Base-by-base conservation (phyloP, 1,140 invertebrate genomes). In the Aphaenogaster floridana region DNA sequence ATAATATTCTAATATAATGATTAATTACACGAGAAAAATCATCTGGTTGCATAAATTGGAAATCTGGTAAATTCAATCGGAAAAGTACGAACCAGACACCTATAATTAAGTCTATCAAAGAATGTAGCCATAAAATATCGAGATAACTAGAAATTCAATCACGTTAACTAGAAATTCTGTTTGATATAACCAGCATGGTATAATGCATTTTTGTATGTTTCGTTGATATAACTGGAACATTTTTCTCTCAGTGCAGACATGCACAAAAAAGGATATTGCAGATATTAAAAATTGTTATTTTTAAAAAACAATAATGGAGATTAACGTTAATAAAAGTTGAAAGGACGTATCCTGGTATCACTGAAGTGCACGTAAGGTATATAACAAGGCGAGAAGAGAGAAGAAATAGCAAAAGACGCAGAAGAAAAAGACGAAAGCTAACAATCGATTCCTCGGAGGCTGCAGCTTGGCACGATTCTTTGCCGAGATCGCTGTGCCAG, bases 361-460 rank as follows among this genome's bases (percentile, higher is more conserved):
- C 5, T 48, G 7, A 77, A 45, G 15, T 63, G 39, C 54, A 48
- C 8, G 4, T 61, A n/a, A 79, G 6, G 28, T 28, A 34, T n/a
- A 68, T 42, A 80, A 68, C 28, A 42, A 66, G n/a, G 36, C 42
- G 3, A 50, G 34, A 42, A 48, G 17, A 57, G 39, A 54, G 63
- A 34, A 76, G 57, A 71, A 61, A 84, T 39, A 34, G 48, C 21
- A 52, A 69, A 28, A 74, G 59, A 85, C 21, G 50, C 39, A 52
- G 50, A 45, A 54, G 69, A 88, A 87, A 87, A 85, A 87, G 71
- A 83, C 69, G 84, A 87, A 83, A 89, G 57, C 63, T 89, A 89
- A 89, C 89, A 88, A 90, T 88, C 81, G 90, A 89, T 86, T 86
- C 90, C 88, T 91, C 50, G 57, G 89, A 92, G 88, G 88, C 86